phyloP scores from a whole-genome alignment of 1,140 invertebrate genomes.

The Lordiphosa clarofinis region DNA sequence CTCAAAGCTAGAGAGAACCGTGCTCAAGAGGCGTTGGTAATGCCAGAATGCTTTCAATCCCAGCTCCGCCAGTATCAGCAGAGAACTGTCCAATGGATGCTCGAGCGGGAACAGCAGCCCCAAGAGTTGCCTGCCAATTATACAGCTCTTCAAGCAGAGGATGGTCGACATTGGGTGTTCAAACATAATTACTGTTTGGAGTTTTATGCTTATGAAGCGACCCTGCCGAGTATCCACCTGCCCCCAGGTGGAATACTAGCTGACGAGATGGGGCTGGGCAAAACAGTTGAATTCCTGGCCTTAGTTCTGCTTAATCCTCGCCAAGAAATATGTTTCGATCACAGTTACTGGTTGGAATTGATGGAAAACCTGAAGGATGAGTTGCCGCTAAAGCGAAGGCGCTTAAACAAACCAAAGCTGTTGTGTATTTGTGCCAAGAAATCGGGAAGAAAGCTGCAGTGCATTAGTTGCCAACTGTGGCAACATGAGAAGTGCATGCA shows the following conservation, averaged over 20 bases:
- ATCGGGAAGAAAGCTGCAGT: slow-evolving; percentile 18
- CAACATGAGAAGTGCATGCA: slow-evolving; percentile 61
- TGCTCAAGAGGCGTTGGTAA: not conserved
- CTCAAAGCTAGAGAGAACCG: not conserved
- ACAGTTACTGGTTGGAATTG: slow-evolving; percentile 25
- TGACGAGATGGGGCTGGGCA: slow-evolving; percentile 92
- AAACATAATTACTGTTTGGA: slow-evolving; percentile 80
- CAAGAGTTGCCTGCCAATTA: slow-evolving; percentile 41
- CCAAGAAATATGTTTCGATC: not conserved
- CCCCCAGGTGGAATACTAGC: slow-evolving; percentile 88
- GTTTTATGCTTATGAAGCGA: slow-evolving; percentile 32
- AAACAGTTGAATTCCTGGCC: slow-evolving; percentile 89
- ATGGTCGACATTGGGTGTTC: slow-evolving; percentile 51
- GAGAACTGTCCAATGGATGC: slow-evolving; percentile 86
- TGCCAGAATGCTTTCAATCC: slow-evolving; percentile 56
- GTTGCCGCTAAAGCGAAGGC: slow-evolving; percentile 33
- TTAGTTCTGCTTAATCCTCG: slow-evolving; percentile 84
- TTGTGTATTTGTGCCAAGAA: slow-evolving; percentile 45
- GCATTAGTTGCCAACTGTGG: slow-evolving; percentile 40
- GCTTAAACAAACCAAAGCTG: slow-evolving; percentile 1
- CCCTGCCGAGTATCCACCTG: slow-evolving; percentile 29
- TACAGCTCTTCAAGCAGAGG: slow-evolving; percentile 23
- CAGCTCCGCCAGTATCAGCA: slow-evolving; percentile 85
- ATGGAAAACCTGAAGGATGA: slow-evolving; percentile 26
- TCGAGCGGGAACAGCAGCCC: slow-evolving; percentile 80